Conservation (phyloP, 2,113 vertebrate species). For the Laterallus jamaicensis region DNA sequence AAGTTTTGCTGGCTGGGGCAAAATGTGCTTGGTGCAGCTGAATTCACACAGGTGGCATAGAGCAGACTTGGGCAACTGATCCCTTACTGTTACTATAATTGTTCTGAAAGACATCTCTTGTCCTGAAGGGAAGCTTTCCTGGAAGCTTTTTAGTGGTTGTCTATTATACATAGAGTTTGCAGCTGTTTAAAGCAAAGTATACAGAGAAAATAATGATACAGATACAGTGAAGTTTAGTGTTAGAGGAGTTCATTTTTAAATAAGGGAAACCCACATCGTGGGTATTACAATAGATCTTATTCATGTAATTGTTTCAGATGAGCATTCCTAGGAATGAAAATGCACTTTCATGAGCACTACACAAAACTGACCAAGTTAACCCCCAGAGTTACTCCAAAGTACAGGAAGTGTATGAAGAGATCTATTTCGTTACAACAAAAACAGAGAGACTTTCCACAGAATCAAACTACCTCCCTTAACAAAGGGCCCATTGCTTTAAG, state of each 20-base stretch:
- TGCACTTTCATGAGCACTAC: background rate
- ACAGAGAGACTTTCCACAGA: background rate
- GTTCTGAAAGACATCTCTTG: conserved; percentile 54
- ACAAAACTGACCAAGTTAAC: background rate
- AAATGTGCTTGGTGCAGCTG: background rate
- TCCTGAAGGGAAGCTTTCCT: conserved; percentile 55
- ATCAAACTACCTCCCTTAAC: background rate
- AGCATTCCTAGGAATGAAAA: background rate
- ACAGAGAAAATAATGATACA: background rate
- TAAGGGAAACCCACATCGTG: conserved; percentile 29
- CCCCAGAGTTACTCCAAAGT: background rate
- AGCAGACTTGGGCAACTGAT: background rate
- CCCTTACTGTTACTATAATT: conserved; percentile 12
- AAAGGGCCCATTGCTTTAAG: background rate
- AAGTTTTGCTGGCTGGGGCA: background rate
- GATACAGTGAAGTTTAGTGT: background rate
- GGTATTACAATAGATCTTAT: conserved; percentile 43
- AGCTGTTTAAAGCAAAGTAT: conserved; percentile 64
- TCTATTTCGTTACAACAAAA: background rate
- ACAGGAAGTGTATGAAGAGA: background rate
- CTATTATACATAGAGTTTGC: conserved; percentile 58
- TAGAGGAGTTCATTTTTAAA: conserved; percentile 18
- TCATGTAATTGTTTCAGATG: conserved; percentile 49
- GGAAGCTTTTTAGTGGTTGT: conserved; percentile 48
- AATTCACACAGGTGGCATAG: background rate